Evolutionary conservation across 2,113 vertebrate species (phyloP).

Genomic region (Fulica atra): DNA sequence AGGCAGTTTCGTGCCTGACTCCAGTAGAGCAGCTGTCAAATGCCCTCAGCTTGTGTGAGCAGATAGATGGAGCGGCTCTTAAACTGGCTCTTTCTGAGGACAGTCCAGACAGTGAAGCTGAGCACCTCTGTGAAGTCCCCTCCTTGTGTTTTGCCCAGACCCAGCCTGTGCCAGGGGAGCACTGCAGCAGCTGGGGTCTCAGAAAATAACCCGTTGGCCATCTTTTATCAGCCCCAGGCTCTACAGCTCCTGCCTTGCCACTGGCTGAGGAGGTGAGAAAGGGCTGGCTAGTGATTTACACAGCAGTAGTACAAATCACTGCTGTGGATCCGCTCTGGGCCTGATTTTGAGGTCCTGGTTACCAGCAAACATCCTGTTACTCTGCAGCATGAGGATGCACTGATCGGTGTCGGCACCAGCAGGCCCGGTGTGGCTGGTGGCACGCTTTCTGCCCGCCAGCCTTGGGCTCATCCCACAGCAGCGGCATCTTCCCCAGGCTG

Average conservation of each 20-base stretch:
- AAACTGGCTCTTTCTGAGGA: not conserved
- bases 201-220: not conserved
- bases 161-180: not conserved
- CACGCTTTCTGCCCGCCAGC: not conserved
- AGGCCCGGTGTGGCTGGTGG: not conserved
- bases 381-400: not conserved
- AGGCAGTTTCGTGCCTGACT: not conserved
- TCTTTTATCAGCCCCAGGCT: not conserved
- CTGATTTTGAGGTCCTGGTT: not conserved
- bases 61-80: not conserved
- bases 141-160: not conserved
- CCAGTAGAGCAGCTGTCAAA: not conserved
- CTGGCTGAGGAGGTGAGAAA: not conserved
- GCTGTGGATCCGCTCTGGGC: not conserved
- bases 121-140: not conserved
- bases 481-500: not conserved
- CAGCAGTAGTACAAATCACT: not conserved
- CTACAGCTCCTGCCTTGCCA: not conserved
- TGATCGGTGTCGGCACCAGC: not conserved
- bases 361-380: accelerated
- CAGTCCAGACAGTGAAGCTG: not conserved
- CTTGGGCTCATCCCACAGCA: not conserved
- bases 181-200: not conserved
- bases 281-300: not conserved
- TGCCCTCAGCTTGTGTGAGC: not conserved